Conservation (phyloP, 2,888 invertebrate genomes). For the Torymus aiolomorphi region DNA sequence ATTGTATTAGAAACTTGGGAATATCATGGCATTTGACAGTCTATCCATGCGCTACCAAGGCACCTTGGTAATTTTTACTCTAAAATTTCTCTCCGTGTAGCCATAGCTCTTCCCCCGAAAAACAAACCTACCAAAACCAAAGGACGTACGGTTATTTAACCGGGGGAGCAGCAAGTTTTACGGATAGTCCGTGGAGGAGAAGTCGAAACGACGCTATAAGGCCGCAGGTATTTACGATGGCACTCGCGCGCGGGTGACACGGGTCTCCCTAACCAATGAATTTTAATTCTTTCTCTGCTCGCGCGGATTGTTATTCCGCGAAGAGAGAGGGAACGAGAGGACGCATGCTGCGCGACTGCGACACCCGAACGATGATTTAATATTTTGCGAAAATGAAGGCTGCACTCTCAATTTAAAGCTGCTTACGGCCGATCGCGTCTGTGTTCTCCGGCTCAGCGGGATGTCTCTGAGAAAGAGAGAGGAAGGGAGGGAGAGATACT, state of each 20-base stretch:
- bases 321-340: not conserved
- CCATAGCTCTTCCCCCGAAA: no score
- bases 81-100: no score
- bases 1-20: no score
- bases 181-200: slow-evolving; percentile 57
- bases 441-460: slow-evolving; percentile 70
- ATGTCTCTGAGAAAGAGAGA: slow-evolving; percentile 59
- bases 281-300: slow-evolving; percentile 71
- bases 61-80: no score
- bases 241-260: slow-evolving; percentile 73
- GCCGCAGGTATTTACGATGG: slow-evolving; percentile 73
- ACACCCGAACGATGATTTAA: slow-evolving; percentile 75
- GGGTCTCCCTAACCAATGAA: slow-evolving; percentile 74
- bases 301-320: slow-evolving; percentile 29
- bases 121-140: no score
- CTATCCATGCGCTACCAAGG: no score
- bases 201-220: not conserved
- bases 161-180: slow-evolving; percentile 68
- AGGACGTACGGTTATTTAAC: slow-evolving; percentile 63
- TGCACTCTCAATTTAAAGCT: slow-evolving; percentile 71
- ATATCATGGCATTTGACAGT: no score
- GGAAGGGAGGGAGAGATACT: slow-evolving; percentile 51
- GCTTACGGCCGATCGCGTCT: slow-evolving; percentile 51
- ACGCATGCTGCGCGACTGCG: slow-evolving; percentile 67
- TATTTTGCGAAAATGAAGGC: slow-evolving; percentile 74